Evolutionary conservation across 2,888 invertebrate genomes (phyloP).

Genomic region (Volucella bombylans): DNA sequence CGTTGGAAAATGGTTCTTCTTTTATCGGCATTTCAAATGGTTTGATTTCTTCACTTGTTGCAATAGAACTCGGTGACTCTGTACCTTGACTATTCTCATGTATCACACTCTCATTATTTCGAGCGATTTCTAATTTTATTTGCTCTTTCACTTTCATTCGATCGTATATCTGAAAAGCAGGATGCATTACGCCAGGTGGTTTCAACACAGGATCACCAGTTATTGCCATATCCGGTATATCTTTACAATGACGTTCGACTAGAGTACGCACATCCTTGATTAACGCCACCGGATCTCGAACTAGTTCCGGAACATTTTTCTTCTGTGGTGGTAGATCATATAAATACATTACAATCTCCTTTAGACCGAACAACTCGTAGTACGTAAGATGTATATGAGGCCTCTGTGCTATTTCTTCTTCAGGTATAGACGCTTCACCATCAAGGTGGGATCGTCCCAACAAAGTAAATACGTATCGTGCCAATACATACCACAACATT

Average conservation of each 20-base stretch:
- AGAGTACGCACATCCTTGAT: slow-evolving; percentile 94
- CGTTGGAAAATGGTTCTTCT: slow-evolving; percentile 63
- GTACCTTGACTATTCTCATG: slow-evolving; percentile 75
- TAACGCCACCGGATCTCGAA: slow-evolving; percentile 93
- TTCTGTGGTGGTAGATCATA: slow-evolving; percentile 94
- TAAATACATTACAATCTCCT: slow-evolving; percentile 95
- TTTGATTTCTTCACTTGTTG: slow-evolving; percentile 55
- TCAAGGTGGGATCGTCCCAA: slow-evolving; percentile 92
- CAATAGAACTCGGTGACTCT: slow-evolving; percentile 47
- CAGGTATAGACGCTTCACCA: slow-evolving; percentile 79
- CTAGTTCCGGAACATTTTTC: slow-evolving; percentile 95
- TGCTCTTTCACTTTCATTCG: slow-evolving; percentile 80
- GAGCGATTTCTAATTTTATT: slow-evolving; percentile 80
- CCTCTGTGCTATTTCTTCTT: slow-evolving; percentile 78
- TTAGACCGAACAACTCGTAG: slow-evolving; percentile 90
- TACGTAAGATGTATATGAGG: slow-evolving; percentile 90
- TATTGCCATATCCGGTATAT: slow-evolving; percentile 91
- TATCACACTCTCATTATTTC: slow-evolving; percentile 79
- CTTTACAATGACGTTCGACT: slow-evolving; percentile 94
- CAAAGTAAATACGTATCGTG: slow-evolving; percentile 94
- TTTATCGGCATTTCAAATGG: slow-evolving; percentile 34
- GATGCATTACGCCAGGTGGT: slow-evolving; percentile 76
- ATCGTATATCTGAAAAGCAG: slow-evolving; percentile 78
- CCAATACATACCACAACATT: slow-evolving; percentile 98
- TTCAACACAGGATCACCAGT: slow-evolving; percentile 91